Conservation (phyloP, 1,140 invertebrate species). For the Papilio dardanus region DNA sequence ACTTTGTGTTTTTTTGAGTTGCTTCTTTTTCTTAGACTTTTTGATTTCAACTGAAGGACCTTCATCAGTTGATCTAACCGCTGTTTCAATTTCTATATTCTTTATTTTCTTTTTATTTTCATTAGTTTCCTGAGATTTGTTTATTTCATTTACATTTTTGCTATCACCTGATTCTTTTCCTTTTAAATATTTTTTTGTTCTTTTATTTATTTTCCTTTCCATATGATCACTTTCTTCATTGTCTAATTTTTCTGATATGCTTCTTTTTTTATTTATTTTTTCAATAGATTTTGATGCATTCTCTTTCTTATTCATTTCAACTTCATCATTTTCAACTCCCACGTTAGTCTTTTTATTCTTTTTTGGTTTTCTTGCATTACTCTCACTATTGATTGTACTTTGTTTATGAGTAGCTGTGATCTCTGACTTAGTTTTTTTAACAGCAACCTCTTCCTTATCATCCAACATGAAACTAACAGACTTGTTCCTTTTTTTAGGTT, state of each 20-base stretch:
- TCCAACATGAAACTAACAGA: conserved; percentile 74
- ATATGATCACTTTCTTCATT: conserved; percentile 31
- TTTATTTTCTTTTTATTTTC: background rate
- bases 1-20: conserved; percentile 43
- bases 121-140: background rate
- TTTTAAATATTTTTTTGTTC: conserved; percentile 32
- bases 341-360: conserved; percentile 48
- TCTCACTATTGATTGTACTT: conserved; percentile 38
- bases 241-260: background rate
- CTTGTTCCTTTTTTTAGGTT: conserved; percentile 72
- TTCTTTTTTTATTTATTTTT: background rate
- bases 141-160: background rate
- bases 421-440: conserved; percentile 67
- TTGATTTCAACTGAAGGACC: conserved; percentile 41
- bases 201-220: conserved; percentile 38
- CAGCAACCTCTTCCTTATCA: conserved; percentile 57
- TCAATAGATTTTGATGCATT: background rate
- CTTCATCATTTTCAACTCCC: conserved; percentile 49
- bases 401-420: conserved; percentile 41
- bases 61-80: conserved; percentile 38
- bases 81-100: conserved; percentile 40
- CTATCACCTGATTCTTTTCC: background rate
- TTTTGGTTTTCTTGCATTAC: conserved; percentile 47
- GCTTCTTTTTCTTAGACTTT: conserved; percentile 62
- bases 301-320: conserved; percentile 31